Percentiles rank a stretch among this genome's conserved stretches.
These are phyloP conservation scores for Macrobrachium nipponense DNA, from an alignment of 1,140 invertebrate species.

Conservation along the genomic window DNA sequence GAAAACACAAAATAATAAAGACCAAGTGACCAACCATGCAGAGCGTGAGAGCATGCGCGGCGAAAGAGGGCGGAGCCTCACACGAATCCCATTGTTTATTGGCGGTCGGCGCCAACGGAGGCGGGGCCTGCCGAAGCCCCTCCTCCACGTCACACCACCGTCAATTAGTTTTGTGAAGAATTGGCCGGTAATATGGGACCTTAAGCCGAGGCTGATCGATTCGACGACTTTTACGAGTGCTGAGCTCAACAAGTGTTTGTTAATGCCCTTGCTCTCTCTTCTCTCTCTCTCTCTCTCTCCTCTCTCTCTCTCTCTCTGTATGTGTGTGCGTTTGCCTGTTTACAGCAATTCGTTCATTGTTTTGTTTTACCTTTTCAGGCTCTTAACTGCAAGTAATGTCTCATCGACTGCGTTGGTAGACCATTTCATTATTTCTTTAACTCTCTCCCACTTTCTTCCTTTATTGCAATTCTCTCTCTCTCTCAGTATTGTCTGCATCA, in stretches of 20 bases:
- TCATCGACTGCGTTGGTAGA: no score
- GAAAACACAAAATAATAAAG: no score
- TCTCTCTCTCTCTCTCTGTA: background rate
- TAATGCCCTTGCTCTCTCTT: background rate
- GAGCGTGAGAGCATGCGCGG: constrained; percentile 26
- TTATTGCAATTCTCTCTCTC: no score
- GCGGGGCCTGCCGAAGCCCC: constrained; percentile 18
- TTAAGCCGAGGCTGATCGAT: constrained; percentile 44
- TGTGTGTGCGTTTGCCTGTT: background rate
- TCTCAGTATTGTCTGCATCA: no score
- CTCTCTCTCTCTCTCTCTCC: no score
- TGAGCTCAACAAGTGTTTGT: constrained; percentile 45
- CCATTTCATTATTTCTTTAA: no score
- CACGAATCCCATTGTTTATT: constrained; percentile 28
- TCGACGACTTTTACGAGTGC: constrained; percentile 36
- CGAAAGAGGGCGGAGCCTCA: constrained; percentile 15
- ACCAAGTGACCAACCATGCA: constrained; percentile 20
- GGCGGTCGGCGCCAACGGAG: constrained; percentile 7
- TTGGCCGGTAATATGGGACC: constrained; percentile 52
- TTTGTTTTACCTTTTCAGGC: no score
- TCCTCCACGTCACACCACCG: constrained; percentile 48
- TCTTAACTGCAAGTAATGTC: no score
- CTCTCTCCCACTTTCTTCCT: no score
- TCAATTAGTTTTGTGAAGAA: constrained; percentile 60
- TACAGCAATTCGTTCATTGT: no score